phyloP scores from a whole-genome alignment of 2,113 vertebrate species.

The Cephalopholis sonnerati region DNA sequence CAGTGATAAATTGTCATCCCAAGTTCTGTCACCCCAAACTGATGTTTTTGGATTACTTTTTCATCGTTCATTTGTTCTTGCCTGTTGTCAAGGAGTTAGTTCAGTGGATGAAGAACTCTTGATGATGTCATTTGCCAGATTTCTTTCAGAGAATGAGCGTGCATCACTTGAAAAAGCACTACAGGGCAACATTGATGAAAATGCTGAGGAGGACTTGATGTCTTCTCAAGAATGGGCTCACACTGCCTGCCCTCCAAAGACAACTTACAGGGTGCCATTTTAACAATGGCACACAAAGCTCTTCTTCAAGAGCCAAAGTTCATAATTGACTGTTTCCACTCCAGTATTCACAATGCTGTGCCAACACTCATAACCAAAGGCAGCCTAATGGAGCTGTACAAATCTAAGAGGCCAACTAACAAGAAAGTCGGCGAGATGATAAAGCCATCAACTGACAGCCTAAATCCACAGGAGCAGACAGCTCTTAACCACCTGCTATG shows the following conservation, averaged over 20 bases:
- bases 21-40: no score
- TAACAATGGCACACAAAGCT: constrained; percentile 56
- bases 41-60: no score
- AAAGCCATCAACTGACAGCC: constrained; percentile 16
- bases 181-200: constrained; percentile 14
- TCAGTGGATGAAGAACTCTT: neutral
- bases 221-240: constrained; percentile 31
- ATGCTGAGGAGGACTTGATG: neutral
- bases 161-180: constrained; percentile 28
- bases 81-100: constrained; percentile 18
- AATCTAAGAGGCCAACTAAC: constrained; percentile 32
- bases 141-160: neutral
- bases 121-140: constrained; percentile 30
- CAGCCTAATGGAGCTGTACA: constrained; percentile 25
- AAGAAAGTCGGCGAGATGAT: constrained; percentile 36
- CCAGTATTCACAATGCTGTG: constrained; percentile 9
- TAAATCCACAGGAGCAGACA: constrained; percentile 25
- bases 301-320: constrained; percentile 57
- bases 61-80: constrained; percentile 28
- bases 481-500: constrained; percentile 23
- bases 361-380: constrained; percentile 7
- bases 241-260: constrained; percentile 27
- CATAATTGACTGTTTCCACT: constrained; percentile 54
- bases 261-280: constrained; percentile 25
- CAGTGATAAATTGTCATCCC: no score